Percentiles rank a stretch among this genome's conserved stretches.
Conservation (phyloP, 2,797 vertebrate species). For the Oreonectes daqikongensis region DNA sequence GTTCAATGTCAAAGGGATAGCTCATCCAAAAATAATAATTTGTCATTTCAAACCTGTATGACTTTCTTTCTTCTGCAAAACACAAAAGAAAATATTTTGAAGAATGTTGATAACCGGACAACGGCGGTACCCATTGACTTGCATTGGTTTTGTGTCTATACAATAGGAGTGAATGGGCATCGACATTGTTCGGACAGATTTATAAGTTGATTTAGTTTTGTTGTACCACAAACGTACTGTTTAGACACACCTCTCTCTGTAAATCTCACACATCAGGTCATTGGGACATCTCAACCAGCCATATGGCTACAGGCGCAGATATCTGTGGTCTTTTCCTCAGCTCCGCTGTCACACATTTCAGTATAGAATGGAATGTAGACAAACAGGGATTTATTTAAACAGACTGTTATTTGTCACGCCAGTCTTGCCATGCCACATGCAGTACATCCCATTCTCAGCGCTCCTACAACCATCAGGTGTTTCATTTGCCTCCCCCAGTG, state of each 20-base stretch:
- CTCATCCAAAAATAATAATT: too few species aligned
- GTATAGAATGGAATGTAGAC: background rate
- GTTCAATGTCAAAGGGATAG: too few species aligned
- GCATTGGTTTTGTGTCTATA: too few species aligned
- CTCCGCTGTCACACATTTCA: background rate
- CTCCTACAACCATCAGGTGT: slow-evolving; percentile 50
- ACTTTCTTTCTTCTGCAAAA: too few species aligned
- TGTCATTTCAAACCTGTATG: too few species aligned
- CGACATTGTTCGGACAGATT: too few species aligned
- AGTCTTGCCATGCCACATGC: slow-evolving; percentile 4
- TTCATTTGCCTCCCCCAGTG: slow-evolving; percentile 32
- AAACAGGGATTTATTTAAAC: slow-evolving; percentile 42
- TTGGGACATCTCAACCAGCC: background rate
- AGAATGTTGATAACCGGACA: too few species aligned
- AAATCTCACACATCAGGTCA: background rate
- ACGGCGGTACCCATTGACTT: too few species aligned
- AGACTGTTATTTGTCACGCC: background rate
- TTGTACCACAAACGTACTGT: too few species aligned
- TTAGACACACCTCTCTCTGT: background rate
- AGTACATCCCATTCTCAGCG: slow-evolving; percentile 24
- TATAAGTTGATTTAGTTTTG: too few species aligned
- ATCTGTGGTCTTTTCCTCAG: background rate
- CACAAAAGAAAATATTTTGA: too few species aligned
- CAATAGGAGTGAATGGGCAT: too few species aligned
- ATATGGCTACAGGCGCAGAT: background rate